Conservation (phyloP, 2,797 vertebrate species). For the Brachyrhaphis roseni region DNA sequence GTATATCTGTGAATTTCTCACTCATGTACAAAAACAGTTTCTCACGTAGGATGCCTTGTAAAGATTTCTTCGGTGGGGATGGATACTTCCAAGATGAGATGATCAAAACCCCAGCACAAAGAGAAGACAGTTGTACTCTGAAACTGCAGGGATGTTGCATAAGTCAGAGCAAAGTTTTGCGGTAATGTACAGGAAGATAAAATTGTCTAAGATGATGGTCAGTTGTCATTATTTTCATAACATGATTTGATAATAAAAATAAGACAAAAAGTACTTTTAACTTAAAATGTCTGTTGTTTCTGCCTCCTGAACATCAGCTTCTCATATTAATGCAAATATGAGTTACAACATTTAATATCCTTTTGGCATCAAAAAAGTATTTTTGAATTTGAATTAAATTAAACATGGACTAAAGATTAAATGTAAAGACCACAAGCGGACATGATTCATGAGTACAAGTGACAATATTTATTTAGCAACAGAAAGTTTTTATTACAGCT, state of each 20-base stretch:
- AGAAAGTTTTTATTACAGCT: not conserved
- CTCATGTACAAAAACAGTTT: conserved; percentile 64
- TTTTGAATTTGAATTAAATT: too few relatives aligned
- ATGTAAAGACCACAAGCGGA: not conserved
- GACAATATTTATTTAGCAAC: not conserved
- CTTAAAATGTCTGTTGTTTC: conserved; percentile 50
- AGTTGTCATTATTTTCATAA: conserved; percentile 83
- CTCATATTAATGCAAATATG: too few relatives aligned
- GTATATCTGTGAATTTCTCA: conserved; percentile 57
- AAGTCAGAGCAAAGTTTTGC: conserved; percentile 52
- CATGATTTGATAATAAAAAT: conserved; percentile 80
- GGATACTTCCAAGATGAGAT: conserved; percentile 73
- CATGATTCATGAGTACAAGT: not conserved
- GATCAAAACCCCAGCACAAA: conserved; percentile 76
- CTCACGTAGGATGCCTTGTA: conserved; percentile 58
- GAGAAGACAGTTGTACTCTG: conserved; percentile 43
- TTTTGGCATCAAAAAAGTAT: too few relatives aligned
- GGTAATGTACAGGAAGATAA: conserved; percentile 61
- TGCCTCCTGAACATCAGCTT: conserved; percentile 1
- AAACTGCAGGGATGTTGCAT: conserved; percentile 34
- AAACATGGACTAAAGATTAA: not conserved
- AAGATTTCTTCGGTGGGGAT: conserved; percentile 78
- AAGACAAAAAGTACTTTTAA: conserved; percentile 79
- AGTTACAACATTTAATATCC: too few relatives aligned
- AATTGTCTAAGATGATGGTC: conserved; percentile 71